Percentiles rank a stretch among this genome's conserved stretches.
Conservation (phyloP, 2,888 invertebrate genomes). For the Neocrepidodera transversa region DNA sequence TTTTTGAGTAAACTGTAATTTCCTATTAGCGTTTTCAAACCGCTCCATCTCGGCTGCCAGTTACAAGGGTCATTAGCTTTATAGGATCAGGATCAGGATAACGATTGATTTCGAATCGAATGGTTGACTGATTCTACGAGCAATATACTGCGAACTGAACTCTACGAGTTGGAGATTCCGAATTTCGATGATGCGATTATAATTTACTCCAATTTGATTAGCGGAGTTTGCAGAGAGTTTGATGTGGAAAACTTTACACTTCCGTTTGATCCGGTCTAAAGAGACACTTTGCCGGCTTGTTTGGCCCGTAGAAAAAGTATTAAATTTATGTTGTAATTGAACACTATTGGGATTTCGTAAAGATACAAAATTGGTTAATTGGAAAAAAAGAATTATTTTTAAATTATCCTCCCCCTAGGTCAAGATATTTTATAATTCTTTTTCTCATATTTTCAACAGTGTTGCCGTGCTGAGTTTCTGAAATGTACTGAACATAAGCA, state of each 20-base stretch:
- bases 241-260: constrained; percentile 16
- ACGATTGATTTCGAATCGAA: constrained; percentile 33
- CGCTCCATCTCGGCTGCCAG: constrained; percentile 35
- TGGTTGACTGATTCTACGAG: constrained; percentile 19
- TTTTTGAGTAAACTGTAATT: constrained; percentile 18
- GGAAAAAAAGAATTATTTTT: too few relatives aligned
- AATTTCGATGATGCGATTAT: constrained; percentile 26
- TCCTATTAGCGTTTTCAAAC: constrained; percentile 14
- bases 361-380: too few relatives aligned
- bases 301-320: too few relatives aligned
- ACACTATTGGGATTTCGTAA: too few relatives aligned
- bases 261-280: constrained; percentile 4
- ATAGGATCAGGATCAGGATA: constrained; percentile 37
- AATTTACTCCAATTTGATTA: constrained; percentile 24
- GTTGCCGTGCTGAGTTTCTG: too few relatives aligned
- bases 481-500: too few relatives aligned
- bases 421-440: too few relatives aligned
- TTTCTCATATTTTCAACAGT: too few relatives aligned
- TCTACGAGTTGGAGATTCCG: not conserved
- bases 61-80: constrained; percentile 42
- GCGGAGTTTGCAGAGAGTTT: constrained; percentile 14
- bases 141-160: not conserved
- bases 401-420: too few relatives aligned
- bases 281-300: not conserved
- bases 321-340: too few relatives aligned